phyloP scores from a whole-genome alignment of 2,113 vertebrate species.

The Coregonus clupeaformis region DNA sequence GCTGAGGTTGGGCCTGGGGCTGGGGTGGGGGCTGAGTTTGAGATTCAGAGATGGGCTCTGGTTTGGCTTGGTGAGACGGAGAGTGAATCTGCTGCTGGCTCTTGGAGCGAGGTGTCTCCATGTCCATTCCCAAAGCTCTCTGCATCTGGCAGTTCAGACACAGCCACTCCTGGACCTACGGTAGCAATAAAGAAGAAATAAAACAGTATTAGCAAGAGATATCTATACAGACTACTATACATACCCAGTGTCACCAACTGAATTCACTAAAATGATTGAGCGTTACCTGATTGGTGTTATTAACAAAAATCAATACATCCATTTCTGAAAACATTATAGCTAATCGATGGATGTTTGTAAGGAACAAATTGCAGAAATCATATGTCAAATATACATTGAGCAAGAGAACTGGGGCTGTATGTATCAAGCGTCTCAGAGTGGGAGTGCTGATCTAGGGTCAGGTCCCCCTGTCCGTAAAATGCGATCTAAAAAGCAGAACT shows the following conservation, averaged over 20 bases:
- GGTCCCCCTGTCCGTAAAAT: too few relatives aligned
- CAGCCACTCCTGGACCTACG: slow-evolving; percentile 95
- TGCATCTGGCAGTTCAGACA: slow-evolving; percentile 99
- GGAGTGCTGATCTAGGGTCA: too few relatives aligned
- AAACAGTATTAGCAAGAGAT: neutral
- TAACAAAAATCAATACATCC: neutral
- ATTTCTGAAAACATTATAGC: neutral
- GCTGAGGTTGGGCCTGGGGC: slow-evolving; percentile 26
- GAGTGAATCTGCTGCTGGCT: slow-evolving; percentile 96
- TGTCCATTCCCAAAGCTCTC: slow-evolving; percentile 96
- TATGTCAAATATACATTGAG: neutral
- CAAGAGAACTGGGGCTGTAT: neutral
- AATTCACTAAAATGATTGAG: neutral
- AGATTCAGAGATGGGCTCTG: slow-evolving; percentile 62
- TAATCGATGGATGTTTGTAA: neutral
- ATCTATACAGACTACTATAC: neutral
- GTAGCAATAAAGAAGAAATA: slow-evolving; percentile 39
- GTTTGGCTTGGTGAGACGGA: slow-evolving; percentile 80
- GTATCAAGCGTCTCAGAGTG: too few relatives aligned
- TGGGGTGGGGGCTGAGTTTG: slow-evolving; percentile 16
- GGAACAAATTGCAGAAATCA: neutral
- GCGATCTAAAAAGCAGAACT: too few relatives aligned
- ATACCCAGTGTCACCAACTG: neutral
- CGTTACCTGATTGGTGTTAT: neutral
- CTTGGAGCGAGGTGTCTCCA: slow-evolving; percentile 96